phyloP scores from a whole-genome alignment of 2,888 invertebrate genomes.

The Spodoptera picta region DNA sequence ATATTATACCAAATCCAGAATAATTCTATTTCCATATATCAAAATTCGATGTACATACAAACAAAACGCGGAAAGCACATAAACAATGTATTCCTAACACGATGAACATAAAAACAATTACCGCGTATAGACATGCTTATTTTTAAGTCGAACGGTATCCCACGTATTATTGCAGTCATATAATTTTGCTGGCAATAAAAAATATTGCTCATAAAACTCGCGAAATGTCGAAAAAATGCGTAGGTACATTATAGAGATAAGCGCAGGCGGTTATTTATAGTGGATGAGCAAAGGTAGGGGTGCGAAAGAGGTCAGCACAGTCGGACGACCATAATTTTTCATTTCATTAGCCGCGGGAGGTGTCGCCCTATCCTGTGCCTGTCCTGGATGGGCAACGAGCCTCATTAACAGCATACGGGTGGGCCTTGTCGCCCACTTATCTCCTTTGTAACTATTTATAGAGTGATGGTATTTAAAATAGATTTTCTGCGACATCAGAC shows the following conservation, averaged over 20 bases:
- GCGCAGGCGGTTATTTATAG: conserved; percentile 69
- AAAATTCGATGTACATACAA: background rate
- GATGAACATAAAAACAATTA: conserved; percentile 44
- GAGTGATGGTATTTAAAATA: conserved; percentile 35
- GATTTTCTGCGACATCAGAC: conserved; percentile 25
- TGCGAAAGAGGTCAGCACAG: conserved; percentile 84
- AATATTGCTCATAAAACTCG: conserved; percentile 48
- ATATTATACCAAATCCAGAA: background rate
- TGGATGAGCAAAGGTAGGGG: conserved; percentile 71
- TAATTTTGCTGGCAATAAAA: conserved; percentile 51
- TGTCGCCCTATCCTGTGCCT: conserved; percentile 72
- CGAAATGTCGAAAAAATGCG: conserved; percentile 48
- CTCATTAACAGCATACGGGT: conserved; percentile 70
- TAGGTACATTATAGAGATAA: conserved; percentile 52
- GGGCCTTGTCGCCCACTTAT: conserved; percentile 46
- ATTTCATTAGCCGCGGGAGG: conserved; percentile 78
- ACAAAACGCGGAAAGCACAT: conserved; percentile 2
- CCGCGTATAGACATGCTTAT: conserved; percentile 24
- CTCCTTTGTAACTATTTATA: conserved; percentile 60
- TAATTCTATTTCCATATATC: conserved; percentile 1
- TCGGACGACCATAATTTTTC: conserved; percentile 83
- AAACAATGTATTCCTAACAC: conserved; percentile 20
- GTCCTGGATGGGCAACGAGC: conserved; percentile 79
- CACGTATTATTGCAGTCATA: conserved; percentile 45
- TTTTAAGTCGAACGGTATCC: conserved; percentile 45